A percentile compares a stretch with the other conserved stretches of the same genome.
phyloP scores from a whole-genome alignment of 2,888 invertebrate species.

The Cheilosia scutellata region DNA sequence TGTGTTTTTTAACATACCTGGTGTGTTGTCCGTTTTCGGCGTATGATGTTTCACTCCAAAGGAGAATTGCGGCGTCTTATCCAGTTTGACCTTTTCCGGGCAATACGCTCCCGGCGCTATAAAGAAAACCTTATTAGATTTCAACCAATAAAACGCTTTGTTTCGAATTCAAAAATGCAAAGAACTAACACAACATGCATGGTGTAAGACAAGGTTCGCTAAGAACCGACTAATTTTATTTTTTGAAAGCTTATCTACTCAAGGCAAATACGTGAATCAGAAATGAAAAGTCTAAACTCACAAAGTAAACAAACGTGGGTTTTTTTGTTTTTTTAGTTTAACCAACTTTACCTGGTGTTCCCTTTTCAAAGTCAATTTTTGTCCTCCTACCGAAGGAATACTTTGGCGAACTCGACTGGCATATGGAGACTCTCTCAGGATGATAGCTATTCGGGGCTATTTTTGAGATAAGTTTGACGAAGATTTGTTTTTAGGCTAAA shows the following conservation, averaged over 20 bases:
- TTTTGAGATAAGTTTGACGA: slow-evolving; percentile 75
- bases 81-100: slow-evolving; percentile 86
- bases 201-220: slow-evolving; percentile 44
- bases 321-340: slow-evolving; percentile 12
- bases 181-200: slow-evolving; percentile 62
- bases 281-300: slow-evolving; percentile 74
- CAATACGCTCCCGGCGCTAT: slow-evolving; percentile 83
- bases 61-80: slow-evolving; percentile 81
- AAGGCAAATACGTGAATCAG: slow-evolving; percentile 43
- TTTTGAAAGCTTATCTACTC: slow-evolving; percentile 49
- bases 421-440: slow-evolving; percentile 86
- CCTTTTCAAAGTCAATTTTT: slow-evolving; percentile 82
- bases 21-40: slow-evolving; percentile 79
- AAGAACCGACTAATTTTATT: slow-evolving; percentile 13
- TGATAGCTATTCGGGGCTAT: slow-evolving; percentile 85
- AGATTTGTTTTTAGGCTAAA: slow-evolving; percentile 39
- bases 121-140: slow-evolving; percentile 49
- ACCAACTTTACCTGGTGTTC: slow-evolving; percentile 82
- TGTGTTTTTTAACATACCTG: slow-evolving; percentile 78
- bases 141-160: background rate
- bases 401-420: slow-evolving; percentile 84
- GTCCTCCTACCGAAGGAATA: slow-evolving; percentile 86
- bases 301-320: background rate
- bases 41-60: slow-evolving; percentile 85
- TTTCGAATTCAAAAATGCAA: slow-evolving; percentile 4